Evolutionary conservation across 2,113 vertebrate species (phyloP).

Genomic region (Rhagologus leucostigma): DNA sequence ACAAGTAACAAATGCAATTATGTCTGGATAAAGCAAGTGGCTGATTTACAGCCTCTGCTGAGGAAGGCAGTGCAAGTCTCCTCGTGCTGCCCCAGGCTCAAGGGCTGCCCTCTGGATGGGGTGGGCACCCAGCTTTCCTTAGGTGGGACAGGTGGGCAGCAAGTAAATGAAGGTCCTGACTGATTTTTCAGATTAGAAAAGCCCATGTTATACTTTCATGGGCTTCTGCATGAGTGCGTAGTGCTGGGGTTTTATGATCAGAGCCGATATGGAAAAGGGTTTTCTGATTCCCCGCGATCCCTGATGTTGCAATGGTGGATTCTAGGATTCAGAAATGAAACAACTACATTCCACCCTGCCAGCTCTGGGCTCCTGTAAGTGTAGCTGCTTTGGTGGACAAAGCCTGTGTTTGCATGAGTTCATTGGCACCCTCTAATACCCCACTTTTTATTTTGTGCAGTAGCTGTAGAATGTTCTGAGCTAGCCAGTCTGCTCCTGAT

Average conservation of each 20-base stretch:
- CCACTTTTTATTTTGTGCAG: not conserved
- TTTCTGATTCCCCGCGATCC: not conserved
- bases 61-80: not conserved
- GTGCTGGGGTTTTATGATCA: not conserved
- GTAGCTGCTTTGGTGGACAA: not conserved
- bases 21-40: not conserved
- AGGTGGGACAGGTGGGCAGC: not conserved
- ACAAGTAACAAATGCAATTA: not conserved
- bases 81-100: not conserved
- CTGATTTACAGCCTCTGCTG: not conserved
- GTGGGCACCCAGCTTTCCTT: not conserved
- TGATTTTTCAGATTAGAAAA: not conserved
- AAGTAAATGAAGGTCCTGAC: not conserved
- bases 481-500: not conserved
- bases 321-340: not conserved
- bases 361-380: not conserved
- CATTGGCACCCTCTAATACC: not conserved
- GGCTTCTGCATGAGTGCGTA: not conserved
- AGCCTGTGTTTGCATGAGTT: not conserved
- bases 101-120: not conserved
- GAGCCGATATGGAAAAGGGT: not conserved
- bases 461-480: not conserved
- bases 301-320: not conserved
- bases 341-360: not conserved
- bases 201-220: not conserved